Evolutionary conservation across 35 echinoderm and acorn worm genomes (phyloP).

Genomic region (Heliocidaris tuberculata): DNA sequence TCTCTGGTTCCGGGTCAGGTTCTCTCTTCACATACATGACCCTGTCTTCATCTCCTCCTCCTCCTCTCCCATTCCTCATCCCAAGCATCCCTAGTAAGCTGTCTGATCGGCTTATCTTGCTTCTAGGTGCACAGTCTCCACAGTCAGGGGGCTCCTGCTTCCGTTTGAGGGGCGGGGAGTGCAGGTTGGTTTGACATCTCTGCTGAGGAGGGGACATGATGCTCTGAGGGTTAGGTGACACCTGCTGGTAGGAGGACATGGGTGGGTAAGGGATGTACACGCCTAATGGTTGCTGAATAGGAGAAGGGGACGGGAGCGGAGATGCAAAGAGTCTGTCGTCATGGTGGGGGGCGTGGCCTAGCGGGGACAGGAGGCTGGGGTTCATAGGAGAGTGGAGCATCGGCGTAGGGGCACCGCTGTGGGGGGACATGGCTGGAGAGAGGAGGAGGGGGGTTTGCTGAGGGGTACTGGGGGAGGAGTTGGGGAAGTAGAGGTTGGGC

Average conservation of each 20-base stretch:
- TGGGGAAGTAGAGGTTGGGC: slow-evolving; percentile 55
- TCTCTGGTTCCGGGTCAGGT: background rate
- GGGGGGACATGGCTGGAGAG: slow-evolving; percentile 34
- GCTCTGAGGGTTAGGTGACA: background rate
- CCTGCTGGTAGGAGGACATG: background rate
- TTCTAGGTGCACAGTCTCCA: background rate
- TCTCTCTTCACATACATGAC: slow-evolving; percentile 35
- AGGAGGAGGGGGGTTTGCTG: background rate
- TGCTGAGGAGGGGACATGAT: slow-evolving; percentile 5
- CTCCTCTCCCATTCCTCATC: slow-evolving; percentile 15
- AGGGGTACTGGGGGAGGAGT: slow-evolving; percentile 16
- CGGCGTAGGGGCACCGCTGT: background rate
- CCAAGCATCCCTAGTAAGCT: background rate
- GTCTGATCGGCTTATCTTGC: slow-evolving; percentile 14
- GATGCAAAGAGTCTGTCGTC: slow-evolving; percentile 16
- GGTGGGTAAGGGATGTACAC: background rate
- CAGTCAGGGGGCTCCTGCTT: slow-evolving; percentile 42
- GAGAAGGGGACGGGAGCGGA: background rate
- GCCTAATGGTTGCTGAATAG: background rate
- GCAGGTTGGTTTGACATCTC: background rate
- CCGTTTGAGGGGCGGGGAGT: slow-evolving; percentile 28
- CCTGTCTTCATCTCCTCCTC: background rate
- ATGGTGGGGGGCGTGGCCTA: background rate
- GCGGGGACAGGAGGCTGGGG: background rate
- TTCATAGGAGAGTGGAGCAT: background rate